These are phyloP conservation scores for Trichopria drosophilae DNA, from an alignment of 2,888 invertebrate species.

Conservation along the genomic window DNA sequence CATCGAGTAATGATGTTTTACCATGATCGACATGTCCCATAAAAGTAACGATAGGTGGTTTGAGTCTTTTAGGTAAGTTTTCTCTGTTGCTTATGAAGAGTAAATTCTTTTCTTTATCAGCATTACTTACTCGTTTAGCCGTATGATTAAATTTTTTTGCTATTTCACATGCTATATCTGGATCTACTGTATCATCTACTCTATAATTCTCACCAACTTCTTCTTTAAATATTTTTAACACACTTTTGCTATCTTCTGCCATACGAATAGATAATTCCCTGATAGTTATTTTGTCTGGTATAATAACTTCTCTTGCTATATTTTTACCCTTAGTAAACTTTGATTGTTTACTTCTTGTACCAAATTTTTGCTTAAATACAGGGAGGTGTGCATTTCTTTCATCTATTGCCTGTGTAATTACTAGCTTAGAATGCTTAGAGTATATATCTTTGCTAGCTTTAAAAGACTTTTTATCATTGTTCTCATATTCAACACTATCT, in stretches of 20 bases:
- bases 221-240: slow-evolving; percentile 20
- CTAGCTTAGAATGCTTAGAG: slow-evolving; percentile 21
- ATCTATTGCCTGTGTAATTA: slow-evolving; percentile 21
- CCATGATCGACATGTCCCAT: slow-evolving; percentile 26
- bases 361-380: slow-evolving; percentile 20
- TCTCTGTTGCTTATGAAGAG: slow-evolving; percentile 15
- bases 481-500: slow-evolving; percentile 19
- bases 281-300: slow-evolving; percentile 22
- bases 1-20: slow-evolving; percentile 22
- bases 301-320: slow-evolving; percentile 21
- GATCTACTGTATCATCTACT: slow-evolving; percentile 18
- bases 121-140: slow-evolving; percentile 20
- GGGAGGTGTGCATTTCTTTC: slow-evolving; percentile 19
- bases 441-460: slow-evolving; percentile 20
- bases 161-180: slow-evolving; percentile 21
- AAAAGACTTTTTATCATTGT: slow-evolving; percentile 19
- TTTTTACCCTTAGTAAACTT: slow-evolving; percentile 21
- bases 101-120: slow-evolving; percentile 18
- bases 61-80: slow-evolving; percentile 14
- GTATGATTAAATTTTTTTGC: slow-evolving; percentile 19
- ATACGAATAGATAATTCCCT: slow-evolving; percentile 20
- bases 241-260: slow-evolving; percentile 21
- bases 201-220: slow-evolving; percentile 19
- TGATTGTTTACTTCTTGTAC: slow-evolving; percentile 19
- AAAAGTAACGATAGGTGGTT: slow-evolving; percentile 21